Percentiles rank a stretch among this genome's conserved stretches.
Evolutionary conservation across 2,113 vertebrate genomes (phyloP).

Genomic region (Dasyornis broadbenti): DNA sequence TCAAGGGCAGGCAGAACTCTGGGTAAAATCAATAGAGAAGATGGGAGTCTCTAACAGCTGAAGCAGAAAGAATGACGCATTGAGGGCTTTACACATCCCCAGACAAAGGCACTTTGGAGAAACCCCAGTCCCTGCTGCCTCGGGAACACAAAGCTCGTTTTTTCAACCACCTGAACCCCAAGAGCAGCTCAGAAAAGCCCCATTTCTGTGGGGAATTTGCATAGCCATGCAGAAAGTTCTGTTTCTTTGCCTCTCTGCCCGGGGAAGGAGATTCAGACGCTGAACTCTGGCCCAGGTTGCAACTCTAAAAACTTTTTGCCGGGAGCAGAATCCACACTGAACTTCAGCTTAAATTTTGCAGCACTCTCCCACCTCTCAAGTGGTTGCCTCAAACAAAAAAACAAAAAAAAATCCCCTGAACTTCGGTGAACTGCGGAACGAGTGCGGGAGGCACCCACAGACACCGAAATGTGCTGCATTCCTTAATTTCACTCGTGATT

Average conservation of each 20-base stretch:
- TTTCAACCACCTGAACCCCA: constrained; percentile 57
- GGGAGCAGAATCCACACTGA: neutral
- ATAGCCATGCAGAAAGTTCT: neutral
- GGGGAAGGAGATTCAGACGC: neutral
- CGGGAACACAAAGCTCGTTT: neutral
- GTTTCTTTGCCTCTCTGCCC: neutral
- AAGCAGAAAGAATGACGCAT: constrained; percentile 66
- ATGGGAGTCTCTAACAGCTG: constrained; percentile 63
- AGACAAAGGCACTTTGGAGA: constrained; percentile 67
- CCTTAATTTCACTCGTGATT: neutral
- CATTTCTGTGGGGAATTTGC: neutral
- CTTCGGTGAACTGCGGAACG: accelerated
- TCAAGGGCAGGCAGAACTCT: constrained; percentile 68
- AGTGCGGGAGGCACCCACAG: neutral
- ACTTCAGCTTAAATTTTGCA: neutral
- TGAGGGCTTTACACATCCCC: constrained; percentile 48
- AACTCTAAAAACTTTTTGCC: neutral
- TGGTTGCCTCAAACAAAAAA: neutral
- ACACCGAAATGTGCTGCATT: neutral
- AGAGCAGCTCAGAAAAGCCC: constrained; percentile 27
- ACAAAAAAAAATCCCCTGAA: neutral
- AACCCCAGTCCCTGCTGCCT: constrained; percentile 7
- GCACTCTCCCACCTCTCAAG: neutral
- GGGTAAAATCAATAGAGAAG: constrained; percentile 71
- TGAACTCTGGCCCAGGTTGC: neutral